phyloP scores from a whole-genome alignment of 2,113 vertebrate species.

The Xenus cinereus region DNA sequence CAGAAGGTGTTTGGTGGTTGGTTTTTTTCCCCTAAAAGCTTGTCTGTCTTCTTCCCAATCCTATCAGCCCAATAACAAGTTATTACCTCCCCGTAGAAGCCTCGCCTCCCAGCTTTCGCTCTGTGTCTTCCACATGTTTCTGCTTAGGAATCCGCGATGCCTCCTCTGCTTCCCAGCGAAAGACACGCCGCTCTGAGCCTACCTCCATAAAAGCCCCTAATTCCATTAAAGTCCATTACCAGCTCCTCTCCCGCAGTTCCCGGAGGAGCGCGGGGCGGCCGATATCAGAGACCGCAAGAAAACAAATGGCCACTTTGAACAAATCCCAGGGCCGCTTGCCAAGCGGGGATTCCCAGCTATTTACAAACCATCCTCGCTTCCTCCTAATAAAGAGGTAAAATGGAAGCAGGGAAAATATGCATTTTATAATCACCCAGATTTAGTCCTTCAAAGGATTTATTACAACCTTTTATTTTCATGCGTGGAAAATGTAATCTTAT shows the following conservation, averaged over 20 bases:
- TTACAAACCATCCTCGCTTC: not conserved
- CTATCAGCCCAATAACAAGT: not conserved
- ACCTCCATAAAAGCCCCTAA: not conserved
- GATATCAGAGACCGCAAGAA: not conserved
- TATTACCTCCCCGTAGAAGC: not conserved
- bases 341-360: not conserved
- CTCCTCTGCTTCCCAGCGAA: not conserved
- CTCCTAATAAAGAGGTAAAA: constrained; percentile 30
- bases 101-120: not conserved
- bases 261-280: not conserved
- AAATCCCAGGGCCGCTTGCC: not conserved
- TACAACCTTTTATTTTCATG: constrained; percentile 55
- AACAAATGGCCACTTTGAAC: not conserved
- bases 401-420: not conserved
- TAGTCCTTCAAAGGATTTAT: constrained; percentile 51
- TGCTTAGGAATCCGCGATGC: not conserved
- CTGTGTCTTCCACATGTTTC: not conserved
- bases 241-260: not conserved
- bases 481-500: constrained; percentile 51
- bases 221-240: not conserved
- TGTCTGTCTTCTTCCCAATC: not conserved
- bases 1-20: not conserved
- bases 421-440: constrained; percentile 36
- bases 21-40: not conserved
- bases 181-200: not conserved